Conservation (phyloP, 2,888 invertebrate genomes). For the Ochropacha duplaris region DNA sequence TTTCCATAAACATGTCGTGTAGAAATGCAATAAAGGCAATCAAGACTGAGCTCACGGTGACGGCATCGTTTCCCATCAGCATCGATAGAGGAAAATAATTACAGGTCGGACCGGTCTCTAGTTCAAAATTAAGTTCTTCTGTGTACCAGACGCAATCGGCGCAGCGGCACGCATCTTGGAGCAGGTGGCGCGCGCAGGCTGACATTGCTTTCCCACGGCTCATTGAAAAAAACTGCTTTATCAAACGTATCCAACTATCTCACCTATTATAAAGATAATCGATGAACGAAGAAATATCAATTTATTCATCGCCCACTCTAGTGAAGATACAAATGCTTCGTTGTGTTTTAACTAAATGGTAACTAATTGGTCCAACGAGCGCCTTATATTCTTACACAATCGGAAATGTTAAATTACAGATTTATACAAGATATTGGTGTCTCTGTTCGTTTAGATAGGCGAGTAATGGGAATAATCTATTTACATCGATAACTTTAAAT, state of each 20-base stretch:
- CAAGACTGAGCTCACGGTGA: conserved; percentile 23
- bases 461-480: conserved; percentile 34
- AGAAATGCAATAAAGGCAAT: conserved; percentile 50
- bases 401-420: conserved; percentile 23
- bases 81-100: conserved; percentile 54
- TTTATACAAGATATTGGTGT: conserved; percentile 35
- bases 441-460: conserved; percentile 27
- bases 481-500: not conserved
- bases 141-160: conserved; percentile 55
- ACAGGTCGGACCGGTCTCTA: conserved; percentile 52
- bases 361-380: conserved; percentile 44
- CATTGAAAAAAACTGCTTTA: conserved; percentile 54
- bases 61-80: conserved; percentile 42
- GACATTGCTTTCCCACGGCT: conserved; percentile 72
- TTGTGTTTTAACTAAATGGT: conserved; percentile 34
- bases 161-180: conserved; percentile 36
- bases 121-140: conserved; percentile 63
- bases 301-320: conserved; percentile 45
- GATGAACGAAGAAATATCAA: conserved; percentile 48
- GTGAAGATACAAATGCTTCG: conserved; percentile 9
- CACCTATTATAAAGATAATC: conserved; percentile 56
- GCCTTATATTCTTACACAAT: conserved; percentile 35
- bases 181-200: conserved; percentile 27
- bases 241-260: conserved; percentile 41
- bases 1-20: conserved; percentile 50